Conservation (phyloP, 92 coral and sea anemone genomes). For the Parazoanthus darwini region DNA sequence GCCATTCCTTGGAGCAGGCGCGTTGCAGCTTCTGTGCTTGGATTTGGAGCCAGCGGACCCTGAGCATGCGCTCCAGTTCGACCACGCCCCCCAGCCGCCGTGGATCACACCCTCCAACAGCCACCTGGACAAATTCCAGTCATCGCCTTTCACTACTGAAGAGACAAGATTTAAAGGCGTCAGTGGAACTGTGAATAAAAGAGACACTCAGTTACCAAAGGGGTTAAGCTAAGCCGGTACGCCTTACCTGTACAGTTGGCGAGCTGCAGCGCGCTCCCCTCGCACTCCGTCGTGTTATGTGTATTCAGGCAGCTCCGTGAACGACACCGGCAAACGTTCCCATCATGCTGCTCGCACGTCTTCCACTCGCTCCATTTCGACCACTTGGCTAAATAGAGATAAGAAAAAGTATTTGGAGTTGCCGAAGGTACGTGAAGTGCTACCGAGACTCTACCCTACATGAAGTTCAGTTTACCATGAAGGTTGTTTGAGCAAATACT, state of each 20-base stretch:
- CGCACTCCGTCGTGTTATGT: slow-evolving; percentile 56
- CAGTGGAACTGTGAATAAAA: not conserved
- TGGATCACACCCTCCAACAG: slow-evolving; percentile 78
- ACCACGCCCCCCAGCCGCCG: slow-evolving; percentile 91
- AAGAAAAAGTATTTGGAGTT: not conserved
- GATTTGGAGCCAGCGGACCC: slow-evolving; percentile 50
- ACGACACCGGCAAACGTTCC: slow-evolving; percentile 85
- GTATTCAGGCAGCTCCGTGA: slow-evolving; percentile 61
- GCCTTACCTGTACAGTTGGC: slow-evolving; percentile 81
- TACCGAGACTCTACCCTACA: not conserved
- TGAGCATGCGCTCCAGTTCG: slow-evolving; percentile 75
- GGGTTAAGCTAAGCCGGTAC: not conserved
- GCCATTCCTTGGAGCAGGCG: slow-evolving; percentile 84
- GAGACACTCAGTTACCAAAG: too few relatives aligned
- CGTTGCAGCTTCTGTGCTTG: slow-evolving; percentile 64
- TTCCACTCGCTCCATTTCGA: slow-evolving; percentile 80
- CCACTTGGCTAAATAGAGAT: slow-evolving; percentile 57
- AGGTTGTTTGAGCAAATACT: too few relatives aligned
- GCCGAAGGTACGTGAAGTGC: not conserved
- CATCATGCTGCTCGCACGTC: slow-evolving; percentile 65
- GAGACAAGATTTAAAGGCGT: not conserved
- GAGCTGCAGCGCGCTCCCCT: slow-evolving; percentile 63
- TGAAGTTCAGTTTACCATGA: not conserved
- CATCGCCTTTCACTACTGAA: slow-evolving; percentile 47
- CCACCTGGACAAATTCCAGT: slow-evolving; percentile 69